Base-by-base conservation (phyloP, 2,113 vertebrate genomes). In the Ondatra zibethicus region DNA sequence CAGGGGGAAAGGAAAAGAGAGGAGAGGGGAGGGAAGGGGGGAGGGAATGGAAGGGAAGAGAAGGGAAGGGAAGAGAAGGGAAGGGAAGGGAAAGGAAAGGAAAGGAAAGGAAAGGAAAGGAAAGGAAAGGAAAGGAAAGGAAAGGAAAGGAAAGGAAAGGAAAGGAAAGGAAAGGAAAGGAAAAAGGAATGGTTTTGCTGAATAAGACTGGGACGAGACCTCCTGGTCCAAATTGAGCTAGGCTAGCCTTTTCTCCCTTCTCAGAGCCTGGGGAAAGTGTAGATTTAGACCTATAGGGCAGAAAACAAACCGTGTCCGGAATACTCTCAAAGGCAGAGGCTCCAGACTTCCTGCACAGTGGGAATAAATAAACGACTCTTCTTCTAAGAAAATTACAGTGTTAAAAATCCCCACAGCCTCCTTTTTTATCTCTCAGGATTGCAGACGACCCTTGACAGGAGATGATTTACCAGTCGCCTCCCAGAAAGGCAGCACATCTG, bases 341-440 rank as follows among this genome's bases (percentile, higher is more conserved):
- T 72, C 33, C 61, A 47, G 82, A 73, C 77, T 92, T 93, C 73
- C 55, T 84, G 47, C 68, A 65, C 61, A 89, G 65, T 75, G 61
- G 65, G 47, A 97, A 95, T 42, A 89, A 95, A 63, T 47, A 90
- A 96, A 94, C 89, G 52, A 27, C 9, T 58, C 84, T 95, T 55
- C 85, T 92, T 93, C 73, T 85, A 45, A 84, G 39, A 88, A 45
- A 58, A 76, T 65, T 68, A 70, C 42, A 66, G 84, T 45, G 77
- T 75, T 36, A 52, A 70, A 61, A 66, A 89, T 31, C 3, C 58
- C 29, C 27, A 36, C 27, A 73, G 88, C 33, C 68, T 58, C 42
- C 23, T 86, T 68, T 82, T 80, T 66, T 21, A 66, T 95, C 47
- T 89, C 39, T 90, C 68, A 27, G 47, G 75, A n/a, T 90, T 88